phyloP scores from a whole-genome alignment of 2,113 vertebrate genomes.

The Oncorhynchus tshawytscha region DNA sequence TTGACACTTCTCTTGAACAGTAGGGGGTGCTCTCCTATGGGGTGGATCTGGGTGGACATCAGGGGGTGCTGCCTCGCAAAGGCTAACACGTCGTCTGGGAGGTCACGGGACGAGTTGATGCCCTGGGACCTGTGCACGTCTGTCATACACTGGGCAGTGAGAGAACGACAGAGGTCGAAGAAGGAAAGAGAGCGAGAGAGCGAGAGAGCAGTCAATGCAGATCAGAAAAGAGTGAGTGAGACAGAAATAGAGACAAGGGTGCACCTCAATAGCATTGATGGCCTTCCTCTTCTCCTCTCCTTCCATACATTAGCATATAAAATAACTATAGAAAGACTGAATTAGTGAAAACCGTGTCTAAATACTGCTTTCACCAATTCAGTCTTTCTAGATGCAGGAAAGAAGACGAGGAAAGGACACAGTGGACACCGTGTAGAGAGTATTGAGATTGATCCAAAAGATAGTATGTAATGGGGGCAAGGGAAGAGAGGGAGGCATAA shows the following conservation, averaged over 20 bases:
- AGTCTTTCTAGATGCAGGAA: too few species aligned
- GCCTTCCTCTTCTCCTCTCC: too few species aligned
- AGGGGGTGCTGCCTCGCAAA: slow-evolving; percentile 89
- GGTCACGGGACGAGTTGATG: slow-evolving; percentile 91
- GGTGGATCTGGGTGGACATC: slow-evolving; percentile 87
- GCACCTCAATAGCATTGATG: too few species aligned
- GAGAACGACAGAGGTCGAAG: not conserved
- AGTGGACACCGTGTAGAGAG: not conserved
- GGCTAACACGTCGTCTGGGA: slow-evolving; percentile 88
- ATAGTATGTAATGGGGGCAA: not conserved
- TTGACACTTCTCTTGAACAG: slow-evolving; percentile 86
- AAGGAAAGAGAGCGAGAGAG: not conserved
- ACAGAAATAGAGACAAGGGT: not conserved
- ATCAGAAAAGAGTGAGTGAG: too few species aligned
- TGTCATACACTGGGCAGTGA: slow-evolving; percentile 84
- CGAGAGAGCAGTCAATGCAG: too few species aligned
- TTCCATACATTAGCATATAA: too few species aligned
- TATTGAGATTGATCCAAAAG: not conserved
- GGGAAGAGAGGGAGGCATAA: not conserved
- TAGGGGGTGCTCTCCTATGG: slow-evolving; percentile 76
- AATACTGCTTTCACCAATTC: too few species aligned
- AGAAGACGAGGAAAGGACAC: too few species aligned
- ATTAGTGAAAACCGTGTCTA: too few species aligned
- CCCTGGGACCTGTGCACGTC: slow-evolving; percentile 79
- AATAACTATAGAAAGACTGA: too few species aligned